Evolutionary conservation across 2,113 vertebrate species (phyloP), one percentile per base, ranked within the genome.

Genomic region (Burhinus bistriatus): DNA sequence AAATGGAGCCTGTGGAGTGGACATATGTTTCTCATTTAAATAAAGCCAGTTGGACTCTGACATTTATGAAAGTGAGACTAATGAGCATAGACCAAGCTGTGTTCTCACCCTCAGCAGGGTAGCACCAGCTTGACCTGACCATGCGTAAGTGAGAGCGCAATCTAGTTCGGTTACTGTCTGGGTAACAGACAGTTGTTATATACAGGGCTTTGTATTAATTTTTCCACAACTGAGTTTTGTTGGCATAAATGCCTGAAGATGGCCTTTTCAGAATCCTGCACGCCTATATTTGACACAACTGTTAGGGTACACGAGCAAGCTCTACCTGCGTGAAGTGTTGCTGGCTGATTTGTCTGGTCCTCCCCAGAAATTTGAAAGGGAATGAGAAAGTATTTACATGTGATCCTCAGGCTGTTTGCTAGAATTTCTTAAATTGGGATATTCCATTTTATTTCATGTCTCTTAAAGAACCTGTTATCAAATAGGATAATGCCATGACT

Each of bases 11-110:
- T 87, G 72, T 59, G 80, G 96, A 87, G 87, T 62, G 76, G 91
- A 89, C 83, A 89, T 89, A 87, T 68, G 87, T 84, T 90, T 92
- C 75, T 92, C 64, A 51, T 81, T 89, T 93, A 66, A 89, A 89
- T 86, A 89, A 79, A 91, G 51, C 25, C 61, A 89, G 47, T 86
- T 82, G 91, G 75, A 70, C 62, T 59, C 51, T 94, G 87, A 61
- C 88, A 66, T 34, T 64, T 68, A 21, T 79, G 75, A 66, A 95
- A 92, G 78, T 82, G 75, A 90, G 87, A 90, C 77, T 79, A 88
- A 70, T 88, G 84, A 93, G 76, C 61, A 57, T 5, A 75, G 45
- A 65, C 40, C 76, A 86, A 52, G 70, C 81, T 86, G 57, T 66
- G 55, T 78, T 93, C 80, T 75, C 91, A 27, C 51, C 54, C 76